phyloP scores from a whole-genome alignment of 2,888 invertebrate genomes.

The Cyrtodaria siliqua region DNA sequence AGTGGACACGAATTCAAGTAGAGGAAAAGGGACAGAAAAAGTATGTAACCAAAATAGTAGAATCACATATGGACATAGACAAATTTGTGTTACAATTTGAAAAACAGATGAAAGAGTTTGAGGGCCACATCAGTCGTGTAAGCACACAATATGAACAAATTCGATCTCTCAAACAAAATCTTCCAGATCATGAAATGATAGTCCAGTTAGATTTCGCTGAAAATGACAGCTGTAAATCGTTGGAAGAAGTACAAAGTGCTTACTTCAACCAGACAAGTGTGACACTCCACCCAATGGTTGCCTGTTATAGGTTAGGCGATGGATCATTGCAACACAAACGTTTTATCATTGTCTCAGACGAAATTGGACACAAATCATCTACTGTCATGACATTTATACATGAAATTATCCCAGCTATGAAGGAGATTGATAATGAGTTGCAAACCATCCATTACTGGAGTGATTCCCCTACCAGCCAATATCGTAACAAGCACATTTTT shows the following conservation, averaged over 20 bases:
- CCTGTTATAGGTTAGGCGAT: constrained; percentile 26
- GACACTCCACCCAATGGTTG: constrained; percentile 56
- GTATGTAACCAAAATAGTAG: background rate
- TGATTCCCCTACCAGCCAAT: constrained; percentile 42
- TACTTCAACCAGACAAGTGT: constrained; percentile 41
- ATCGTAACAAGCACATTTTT: constrained; percentile 48
- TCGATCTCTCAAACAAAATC: background rate
- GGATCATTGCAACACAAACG: constrained; percentile 36
- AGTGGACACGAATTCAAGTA: background rate
- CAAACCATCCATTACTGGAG: constrained; percentile 26
- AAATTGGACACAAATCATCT: constrained; percentile 43
- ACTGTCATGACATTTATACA: constrained; percentile 54
- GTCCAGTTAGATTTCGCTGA: constrained; percentile 25
- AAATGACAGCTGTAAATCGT: constrained; percentile 34
- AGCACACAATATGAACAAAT: constrained; percentile 2
- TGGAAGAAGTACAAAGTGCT: constrained; percentile 33
- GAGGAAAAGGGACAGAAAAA: background rate
- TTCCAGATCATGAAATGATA: too few relatives aligned
- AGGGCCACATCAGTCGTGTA: background rate
- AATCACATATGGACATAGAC: background rate
- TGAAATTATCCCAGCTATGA: constrained; percentile 27
- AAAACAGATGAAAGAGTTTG: background rate
- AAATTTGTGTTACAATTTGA: background rate
- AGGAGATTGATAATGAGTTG: constrained; percentile 14
- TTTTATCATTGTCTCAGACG: constrained; percentile 43